phyloP scores from a whole-genome alignment of 2,113 vertebrate genomes.

The Psittacus erithacus region DNA sequence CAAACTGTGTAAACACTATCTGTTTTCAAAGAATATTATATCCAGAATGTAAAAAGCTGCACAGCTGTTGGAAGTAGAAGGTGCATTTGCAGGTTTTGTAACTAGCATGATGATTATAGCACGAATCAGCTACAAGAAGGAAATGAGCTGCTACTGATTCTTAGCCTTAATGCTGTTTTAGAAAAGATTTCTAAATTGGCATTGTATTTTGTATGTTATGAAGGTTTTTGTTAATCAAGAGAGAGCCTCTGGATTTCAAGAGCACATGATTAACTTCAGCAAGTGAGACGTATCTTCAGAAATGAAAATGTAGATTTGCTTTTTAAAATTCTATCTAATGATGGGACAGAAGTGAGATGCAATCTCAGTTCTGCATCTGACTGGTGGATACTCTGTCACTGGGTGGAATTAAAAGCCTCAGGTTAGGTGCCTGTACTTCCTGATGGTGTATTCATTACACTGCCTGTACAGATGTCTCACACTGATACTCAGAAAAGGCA shows the following conservation, averaged over 20 bases:
- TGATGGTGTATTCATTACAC: background rate
- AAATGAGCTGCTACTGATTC: background rate
- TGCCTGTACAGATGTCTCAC: background rate
- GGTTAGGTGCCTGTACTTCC: background rate
- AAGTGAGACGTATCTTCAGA: background rate
- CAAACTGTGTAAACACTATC: background rate
- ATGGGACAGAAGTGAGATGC: background rate
- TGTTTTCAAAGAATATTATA: background rate
- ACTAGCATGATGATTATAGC: background rate
- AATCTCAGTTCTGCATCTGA: background rate
- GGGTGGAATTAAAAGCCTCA: background rate
- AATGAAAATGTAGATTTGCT: background rate
- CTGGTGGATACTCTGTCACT: background rate
- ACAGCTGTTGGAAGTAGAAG: background rate
- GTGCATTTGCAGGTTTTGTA: background rate
- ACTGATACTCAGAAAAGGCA: background rate
- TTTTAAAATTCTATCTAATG: background rate
- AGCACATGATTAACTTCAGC: background rate
- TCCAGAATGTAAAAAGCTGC: background rate
- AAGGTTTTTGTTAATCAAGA: background rate
- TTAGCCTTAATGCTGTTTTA: background rate
- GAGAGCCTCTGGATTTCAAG: background rate
- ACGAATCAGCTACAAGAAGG: background rate
- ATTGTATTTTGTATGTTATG: background rate
- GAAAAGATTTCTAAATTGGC: background rate